Conservation (phyloP, 1,140 invertebrate species). For the Procambarus virginalis region DNA sequence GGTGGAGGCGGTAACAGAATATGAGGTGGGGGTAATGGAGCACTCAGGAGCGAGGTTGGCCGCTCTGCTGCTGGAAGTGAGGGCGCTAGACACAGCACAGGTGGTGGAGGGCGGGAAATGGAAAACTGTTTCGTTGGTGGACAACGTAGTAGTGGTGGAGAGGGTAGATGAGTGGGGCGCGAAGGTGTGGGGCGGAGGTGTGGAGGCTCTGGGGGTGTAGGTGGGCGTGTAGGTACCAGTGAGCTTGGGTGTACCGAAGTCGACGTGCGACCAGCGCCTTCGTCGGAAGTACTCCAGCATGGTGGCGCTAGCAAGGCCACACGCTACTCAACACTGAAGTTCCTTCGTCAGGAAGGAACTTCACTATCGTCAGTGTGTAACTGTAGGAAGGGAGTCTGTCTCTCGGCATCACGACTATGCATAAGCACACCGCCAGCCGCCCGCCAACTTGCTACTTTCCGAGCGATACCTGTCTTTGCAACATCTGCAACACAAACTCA, state of each 20-base stretch:
- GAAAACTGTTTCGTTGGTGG: background rate
- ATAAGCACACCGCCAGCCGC: too few relatives aligned
- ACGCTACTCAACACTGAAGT: background rate
- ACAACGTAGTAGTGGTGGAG: background rate
- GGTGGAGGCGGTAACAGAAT: background rate
- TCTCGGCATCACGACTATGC: too few relatives aligned
- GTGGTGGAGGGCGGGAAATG: background rate
- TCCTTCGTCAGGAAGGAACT: too few relatives aligned
- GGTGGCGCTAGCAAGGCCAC: background rate
- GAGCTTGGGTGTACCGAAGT: background rate
- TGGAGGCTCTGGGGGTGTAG: background rate
- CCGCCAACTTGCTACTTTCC: too few relatives aligned
- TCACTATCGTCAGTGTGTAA: too few relatives aligned
- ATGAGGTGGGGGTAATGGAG: background rate
- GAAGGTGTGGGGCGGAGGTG: background rate
- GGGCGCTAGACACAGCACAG: background rate
- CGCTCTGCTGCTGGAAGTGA: background rate
- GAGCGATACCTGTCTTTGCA: too few relatives aligned
- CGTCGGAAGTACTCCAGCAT: constrained; percentile 30
- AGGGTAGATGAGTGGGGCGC: too few relatives aligned
- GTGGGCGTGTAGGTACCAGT: background rate
- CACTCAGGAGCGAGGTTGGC: background rate
- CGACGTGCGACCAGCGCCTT: constrained; percentile 22
- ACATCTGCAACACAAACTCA: too few relatives aligned
- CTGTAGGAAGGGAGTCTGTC: too few relatives aligned